Conservation (phyloP, 2,797 vertebrate species). For the Pempheris klunzingeri region DNA sequence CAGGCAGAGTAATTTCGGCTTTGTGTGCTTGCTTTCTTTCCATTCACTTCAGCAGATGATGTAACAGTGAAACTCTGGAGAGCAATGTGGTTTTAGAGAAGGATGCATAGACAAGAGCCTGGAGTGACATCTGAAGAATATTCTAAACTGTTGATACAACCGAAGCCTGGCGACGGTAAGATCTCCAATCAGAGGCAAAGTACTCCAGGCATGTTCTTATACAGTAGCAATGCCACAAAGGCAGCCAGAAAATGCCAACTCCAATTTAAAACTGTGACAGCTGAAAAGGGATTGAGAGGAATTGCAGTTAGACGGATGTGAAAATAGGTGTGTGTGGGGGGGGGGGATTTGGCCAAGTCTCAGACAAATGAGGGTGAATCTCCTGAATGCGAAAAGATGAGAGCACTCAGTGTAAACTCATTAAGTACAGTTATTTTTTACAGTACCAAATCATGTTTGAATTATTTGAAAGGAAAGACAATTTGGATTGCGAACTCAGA, state of each 20-base stretch:
- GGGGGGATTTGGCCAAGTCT: constrained; percentile 31
- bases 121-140: constrained; percentile 74
- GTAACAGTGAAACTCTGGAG: constrained; percentile 61
- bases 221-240: constrained; percentile 65
- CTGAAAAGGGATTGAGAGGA: constrained; percentile 61
- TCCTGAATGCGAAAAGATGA: constrained; percentile 34
- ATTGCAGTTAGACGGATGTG: constrained; percentile 49
- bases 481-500: not conserved
- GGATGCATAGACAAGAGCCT: constrained; percentile 51
- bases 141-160: constrained; percentile 62
- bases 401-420: constrained; percentile 14
- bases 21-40: constrained; percentile 56
- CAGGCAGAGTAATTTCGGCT: constrained; percentile 56
- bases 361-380: constrained; percentile 35
- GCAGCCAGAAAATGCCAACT: constrained; percentile 62
- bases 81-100: constrained; percentile 58
- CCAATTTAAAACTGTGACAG: constrained; percentile 65
- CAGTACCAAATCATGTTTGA: not conserved
- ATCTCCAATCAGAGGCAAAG: constrained; percentile 69
- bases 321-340: constrained; percentile 44
- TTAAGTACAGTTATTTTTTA: constrained; percentile 25
- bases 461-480: constrained; percentile 19
- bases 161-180: constrained; percentile 57
- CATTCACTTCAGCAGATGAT: constrained; percentile 64
- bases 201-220: constrained; percentile 69